A percentile compares a stretch with the other conserved stretches of the same genome.
Conservation (phyloP, 2,113 vertebrate genomes). For the Atrichornis clamosus region DNA sequence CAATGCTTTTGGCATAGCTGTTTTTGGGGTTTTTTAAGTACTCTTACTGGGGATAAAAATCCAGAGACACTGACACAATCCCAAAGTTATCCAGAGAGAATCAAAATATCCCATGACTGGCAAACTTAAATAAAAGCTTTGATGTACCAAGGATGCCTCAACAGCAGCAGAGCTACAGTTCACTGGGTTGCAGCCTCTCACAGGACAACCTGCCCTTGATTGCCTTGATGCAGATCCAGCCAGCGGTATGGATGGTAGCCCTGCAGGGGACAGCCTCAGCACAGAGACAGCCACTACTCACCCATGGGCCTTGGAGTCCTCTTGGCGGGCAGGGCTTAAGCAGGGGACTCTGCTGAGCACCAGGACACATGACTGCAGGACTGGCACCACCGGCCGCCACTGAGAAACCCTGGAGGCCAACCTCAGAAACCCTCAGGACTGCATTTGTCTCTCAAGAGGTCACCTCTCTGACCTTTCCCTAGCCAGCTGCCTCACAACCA, state of each 20-base stretch:
- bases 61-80: background rate
- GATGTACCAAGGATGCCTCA: background rate
- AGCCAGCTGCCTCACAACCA: background rate
- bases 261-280: background rate
- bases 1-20: background rate
- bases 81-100: background rate
- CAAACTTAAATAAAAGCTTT: conserved; percentile 8
- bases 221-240: background rate
- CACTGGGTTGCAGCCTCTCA: background rate
- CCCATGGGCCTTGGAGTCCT: too few species aligned
- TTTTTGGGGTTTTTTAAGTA: background rate
- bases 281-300: accelerated
- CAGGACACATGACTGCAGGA: background rate
- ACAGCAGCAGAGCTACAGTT: background rate
- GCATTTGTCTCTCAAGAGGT: background rate
- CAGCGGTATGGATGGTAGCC: background rate
- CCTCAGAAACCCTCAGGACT: background rate
- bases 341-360: background rate
- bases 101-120: background rate
- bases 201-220: background rate
- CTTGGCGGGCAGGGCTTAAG: background rate
- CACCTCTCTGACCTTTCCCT: background rate
- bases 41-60: background rate
- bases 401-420: background rate
- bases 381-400: accelerated